A percentile compares a stretch with the other conserved stretches of the same genome.
Conservation (phyloP, 2,888 invertebrate species). For the Tuberolachnus salignus region DNA sequence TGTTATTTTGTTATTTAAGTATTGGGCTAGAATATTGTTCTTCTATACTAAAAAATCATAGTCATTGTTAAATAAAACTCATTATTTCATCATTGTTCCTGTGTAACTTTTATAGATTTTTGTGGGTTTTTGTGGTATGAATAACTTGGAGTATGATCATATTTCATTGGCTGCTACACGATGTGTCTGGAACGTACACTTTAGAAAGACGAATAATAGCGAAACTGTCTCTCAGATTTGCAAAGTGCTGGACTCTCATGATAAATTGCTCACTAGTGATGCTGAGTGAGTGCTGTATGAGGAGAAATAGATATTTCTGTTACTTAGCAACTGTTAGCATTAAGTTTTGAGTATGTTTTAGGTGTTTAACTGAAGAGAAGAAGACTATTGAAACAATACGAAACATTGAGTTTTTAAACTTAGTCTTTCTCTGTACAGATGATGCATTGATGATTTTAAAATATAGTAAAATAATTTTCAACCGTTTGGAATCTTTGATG, state of each 20-base stretch:
- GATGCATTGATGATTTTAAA: constrained; percentile 25
- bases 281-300: constrained; percentile 18
- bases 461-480: constrained; percentile 42
- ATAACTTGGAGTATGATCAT: constrained; percentile 35
- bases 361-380: constrained; percentile 34
- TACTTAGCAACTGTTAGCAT: not conserved
- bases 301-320: not conserved
- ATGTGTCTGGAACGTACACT: constrained; percentile 45
- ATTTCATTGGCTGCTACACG: constrained; percentile 31
- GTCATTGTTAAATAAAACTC: not conserved
- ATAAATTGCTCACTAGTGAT: constrained; percentile 38
- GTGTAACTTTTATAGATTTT: constrained; percentile 22
- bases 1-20: too few relatives aligned
- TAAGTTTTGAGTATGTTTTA: not conserved
- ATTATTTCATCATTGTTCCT: not conserved
- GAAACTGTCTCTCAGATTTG: constrained; percentile 21
- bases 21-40: too few relatives aligned
- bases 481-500: constrained; percentile 21
- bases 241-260: constrained; percentile 33
- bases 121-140: constrained; percentile 37
- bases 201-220: constrained; percentile 9
- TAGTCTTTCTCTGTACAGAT: constrained; percentile 17
- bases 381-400: constrained; percentile 31
- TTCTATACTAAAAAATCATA: not conserved
- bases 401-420: constrained; percentile 45